phyloP scores from a whole-genome alignment of 2,888 invertebrate genomes.

The Mantis religiosa region DNA sequence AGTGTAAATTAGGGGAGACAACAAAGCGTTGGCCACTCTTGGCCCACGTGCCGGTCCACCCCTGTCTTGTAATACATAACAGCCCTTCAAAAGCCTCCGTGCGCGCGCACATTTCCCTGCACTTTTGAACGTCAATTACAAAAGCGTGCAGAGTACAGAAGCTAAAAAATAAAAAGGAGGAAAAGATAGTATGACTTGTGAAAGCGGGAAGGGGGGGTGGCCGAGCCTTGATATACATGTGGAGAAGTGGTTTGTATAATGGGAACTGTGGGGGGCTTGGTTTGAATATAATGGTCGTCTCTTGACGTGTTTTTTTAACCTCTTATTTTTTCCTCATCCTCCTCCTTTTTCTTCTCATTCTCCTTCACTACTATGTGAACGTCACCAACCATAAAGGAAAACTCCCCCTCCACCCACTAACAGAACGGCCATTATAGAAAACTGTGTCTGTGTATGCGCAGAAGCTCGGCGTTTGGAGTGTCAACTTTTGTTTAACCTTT shows the following conservation, averaged over 20 bases:
- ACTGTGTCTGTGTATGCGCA: slow-evolving; percentile 13
- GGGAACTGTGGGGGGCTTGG: slow-evolving; percentile 3
- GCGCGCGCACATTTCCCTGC: slow-evolving; percentile 21
- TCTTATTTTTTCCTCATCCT: background rate
- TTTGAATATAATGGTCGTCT: slow-evolving; percentile 23
- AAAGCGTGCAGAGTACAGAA: slow-evolving; percentile 4
- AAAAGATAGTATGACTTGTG: background rate
- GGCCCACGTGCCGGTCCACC: background rate
- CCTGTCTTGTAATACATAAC: background rate
- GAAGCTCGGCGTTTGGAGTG: slow-evolving; percentile 2
- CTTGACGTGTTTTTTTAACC: slow-evolving; percentile 18
- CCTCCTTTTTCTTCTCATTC: background rate
- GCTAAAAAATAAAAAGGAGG: background rate
- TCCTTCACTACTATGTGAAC: slow-evolving; percentile 9
- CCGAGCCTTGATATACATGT: background rate
- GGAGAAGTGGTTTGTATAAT: slow-evolving; percentile 16
- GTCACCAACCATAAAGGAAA: slow-evolving; percentile 23
- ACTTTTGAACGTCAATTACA: slow-evolving; percentile 31
- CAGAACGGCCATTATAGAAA: slow-evolving; percentile 26
- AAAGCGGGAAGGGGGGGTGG: background rate
- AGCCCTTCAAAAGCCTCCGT: background rate
- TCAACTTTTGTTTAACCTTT: slow-evolving; percentile 21
- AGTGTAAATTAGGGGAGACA: background rate
- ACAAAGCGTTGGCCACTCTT: background rate
- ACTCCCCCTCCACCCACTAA: slow-evolving; percentile 1